Evolutionary conservation across 2,888 invertebrate genomes (phyloP).

Genomic region (Zelleria hepariella): DNA sequence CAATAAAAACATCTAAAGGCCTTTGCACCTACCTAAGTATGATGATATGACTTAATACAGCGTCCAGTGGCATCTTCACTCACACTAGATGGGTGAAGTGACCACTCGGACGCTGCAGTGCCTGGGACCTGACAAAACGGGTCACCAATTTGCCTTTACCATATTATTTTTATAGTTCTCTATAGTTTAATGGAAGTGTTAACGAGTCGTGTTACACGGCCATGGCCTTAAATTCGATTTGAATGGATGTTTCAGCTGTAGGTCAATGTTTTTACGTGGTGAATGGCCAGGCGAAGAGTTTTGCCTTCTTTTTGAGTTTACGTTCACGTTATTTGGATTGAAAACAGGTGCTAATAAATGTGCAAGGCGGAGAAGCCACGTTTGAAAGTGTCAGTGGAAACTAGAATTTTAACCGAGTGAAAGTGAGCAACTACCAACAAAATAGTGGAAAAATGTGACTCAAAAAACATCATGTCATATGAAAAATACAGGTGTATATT

Average conservation of each 20-base stretch:
- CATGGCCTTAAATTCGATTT: neutral
- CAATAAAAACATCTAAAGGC: too few relatives aligned
- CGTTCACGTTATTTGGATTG: neutral
- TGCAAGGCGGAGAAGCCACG: neutral
- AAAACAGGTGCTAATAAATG: neutral
- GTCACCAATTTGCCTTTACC: too few relatives aligned
- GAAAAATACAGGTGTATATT: too few relatives aligned
- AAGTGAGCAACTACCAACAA: neutral
- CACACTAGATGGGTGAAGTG: too few relatives aligned
- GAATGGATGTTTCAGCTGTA: neutral
- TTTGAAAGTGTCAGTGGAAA: neutral
- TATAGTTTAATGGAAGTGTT: too few relatives aligned
- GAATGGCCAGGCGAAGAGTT: neutral
- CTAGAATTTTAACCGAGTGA: neutral
- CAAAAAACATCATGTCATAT: neutral
- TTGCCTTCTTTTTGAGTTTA: neutral
- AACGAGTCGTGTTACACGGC: neutral
- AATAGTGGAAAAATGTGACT: neutral
- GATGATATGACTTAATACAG: too few relatives aligned
- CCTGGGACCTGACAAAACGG: too few relatives aligned
- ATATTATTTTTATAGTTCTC: too few relatives aligned
- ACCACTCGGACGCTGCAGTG: too few relatives aligned
- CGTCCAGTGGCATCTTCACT: too few relatives aligned
- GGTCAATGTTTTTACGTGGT: neutral
- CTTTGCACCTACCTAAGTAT: too few relatives aligned